A percentile compares a stretch with the other conserved stretches of the same genome.
Conservation (phyloP, 2,113 vertebrate species). For the Plecturocebus donacophilus region DNA sequence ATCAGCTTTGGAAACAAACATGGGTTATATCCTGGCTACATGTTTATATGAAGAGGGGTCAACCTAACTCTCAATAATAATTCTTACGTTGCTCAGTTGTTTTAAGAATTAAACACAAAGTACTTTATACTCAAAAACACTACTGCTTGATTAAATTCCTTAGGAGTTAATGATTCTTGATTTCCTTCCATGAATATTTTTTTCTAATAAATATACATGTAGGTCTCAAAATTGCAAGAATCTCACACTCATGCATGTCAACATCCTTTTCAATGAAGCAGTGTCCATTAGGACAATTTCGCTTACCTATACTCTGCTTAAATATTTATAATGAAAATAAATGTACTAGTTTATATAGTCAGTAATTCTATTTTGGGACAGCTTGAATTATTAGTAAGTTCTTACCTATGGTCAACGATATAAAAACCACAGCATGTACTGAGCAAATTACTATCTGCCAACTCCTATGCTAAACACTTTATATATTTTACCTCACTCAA, state of each 20-base stretch:
- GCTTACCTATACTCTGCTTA: neutral
- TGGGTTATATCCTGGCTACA: neutral
- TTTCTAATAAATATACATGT: constrained; percentile 15
- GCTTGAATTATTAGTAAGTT: neutral
- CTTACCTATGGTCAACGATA: neutral
- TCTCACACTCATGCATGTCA: neutral
- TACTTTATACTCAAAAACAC: constrained; percentile 21
- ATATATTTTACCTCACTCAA: neutral
- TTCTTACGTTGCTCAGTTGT: neutral
- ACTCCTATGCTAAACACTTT: neutral
- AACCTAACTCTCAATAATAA: neutral
- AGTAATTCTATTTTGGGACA: neutral
- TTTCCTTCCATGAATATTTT: neutral
- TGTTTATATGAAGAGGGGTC: neutral
- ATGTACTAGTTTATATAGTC: neutral
- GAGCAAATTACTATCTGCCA: neutral
- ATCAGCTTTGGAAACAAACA: neutral
- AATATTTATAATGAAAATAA: constrained; percentile 7
- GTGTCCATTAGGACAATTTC: neutral
- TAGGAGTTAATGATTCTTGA: constrained; percentile 10
- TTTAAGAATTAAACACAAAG: constrained; percentile 25
- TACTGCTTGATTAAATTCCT: constrained; percentile 38
- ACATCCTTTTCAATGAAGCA: constrained; percentile 18
- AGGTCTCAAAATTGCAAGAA: neutral
- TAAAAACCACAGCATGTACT: neutral